Evolutionary conservation across 2,888 invertebrate genomes (phyloP).

Genomic region (Synanthedon myopaeformis): DNA sequence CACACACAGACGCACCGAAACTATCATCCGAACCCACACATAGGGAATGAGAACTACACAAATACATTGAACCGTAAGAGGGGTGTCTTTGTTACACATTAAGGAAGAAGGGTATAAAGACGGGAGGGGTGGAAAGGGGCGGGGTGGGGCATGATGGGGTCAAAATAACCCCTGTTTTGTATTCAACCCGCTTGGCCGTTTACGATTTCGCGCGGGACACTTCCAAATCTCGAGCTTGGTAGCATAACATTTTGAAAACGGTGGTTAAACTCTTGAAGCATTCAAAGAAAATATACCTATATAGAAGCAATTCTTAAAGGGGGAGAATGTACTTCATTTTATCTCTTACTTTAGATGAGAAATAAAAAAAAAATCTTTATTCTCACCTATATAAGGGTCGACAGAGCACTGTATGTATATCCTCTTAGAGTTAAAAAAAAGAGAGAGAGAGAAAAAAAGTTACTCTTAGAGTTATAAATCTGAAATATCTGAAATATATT

Average conservation of each 20-base stretch:
- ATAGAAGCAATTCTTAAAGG: too few relatives aligned
- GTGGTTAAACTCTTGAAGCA: background rate
- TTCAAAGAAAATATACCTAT: too few relatives aligned
- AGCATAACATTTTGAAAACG: background rate
- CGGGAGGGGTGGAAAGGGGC: slow-evolving; percentile 21
- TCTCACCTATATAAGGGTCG: too few relatives aligned
- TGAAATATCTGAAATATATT: too few relatives aligned
- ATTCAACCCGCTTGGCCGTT: slow-evolving; percentile 59
- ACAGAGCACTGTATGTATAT: too few relatives aligned
- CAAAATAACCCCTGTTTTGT: slow-evolving; percentile 48
- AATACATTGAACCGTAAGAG: slow-evolving; percentile 59
- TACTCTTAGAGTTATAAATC: too few relatives aligned
- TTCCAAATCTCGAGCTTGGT: slow-evolving; percentile 49
- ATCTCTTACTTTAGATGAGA: too few relatives aligned
- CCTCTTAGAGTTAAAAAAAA: too few relatives aligned
- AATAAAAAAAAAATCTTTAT: too few relatives aligned
- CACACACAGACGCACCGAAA: slow-evolving; percentile 30
- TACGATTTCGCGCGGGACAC: slow-evolving; percentile 65
- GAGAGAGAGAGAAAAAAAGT: too few relatives aligned
- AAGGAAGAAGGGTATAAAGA: slow-evolving; percentile 66
- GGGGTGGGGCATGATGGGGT: slow-evolving; percentile 17
- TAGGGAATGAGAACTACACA: slow-evolving; percentile 27
- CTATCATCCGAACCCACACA: slow-evolving; percentile 2
- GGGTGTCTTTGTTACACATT: slow-evolving; percentile 69
- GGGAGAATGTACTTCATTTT: too few relatives aligned